phyloP scores from a whole-genome alignment of 2,113 vertebrate genomes.

The Ptilorrhoa leucosticta region DNA sequence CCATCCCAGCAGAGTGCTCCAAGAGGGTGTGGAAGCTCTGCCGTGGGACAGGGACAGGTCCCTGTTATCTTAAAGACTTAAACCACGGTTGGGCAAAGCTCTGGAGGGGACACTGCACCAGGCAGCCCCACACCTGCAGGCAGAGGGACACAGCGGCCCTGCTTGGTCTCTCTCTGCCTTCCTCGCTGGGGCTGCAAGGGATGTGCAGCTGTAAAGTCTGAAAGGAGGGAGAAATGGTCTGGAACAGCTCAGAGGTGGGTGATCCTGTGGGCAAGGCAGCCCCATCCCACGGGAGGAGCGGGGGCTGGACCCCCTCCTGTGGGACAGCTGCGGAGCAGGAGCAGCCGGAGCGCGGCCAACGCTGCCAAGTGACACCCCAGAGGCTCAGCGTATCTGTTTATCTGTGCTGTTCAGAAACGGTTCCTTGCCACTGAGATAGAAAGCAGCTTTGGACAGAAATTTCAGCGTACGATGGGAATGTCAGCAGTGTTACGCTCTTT shows the following conservation, averaged over 20 bases:
- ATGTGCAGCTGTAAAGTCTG: neutral
- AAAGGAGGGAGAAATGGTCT: neutral
- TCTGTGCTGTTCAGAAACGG: neutral
- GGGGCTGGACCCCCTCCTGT: neutral
- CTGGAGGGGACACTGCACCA: neutral
- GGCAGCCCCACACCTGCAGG: neutral
- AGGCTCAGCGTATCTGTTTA: neutral
- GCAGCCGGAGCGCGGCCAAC: neutral
- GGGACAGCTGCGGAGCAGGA: neutral
- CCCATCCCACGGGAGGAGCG: accelerated
- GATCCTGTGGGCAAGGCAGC: neutral
- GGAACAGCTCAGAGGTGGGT: neutral
- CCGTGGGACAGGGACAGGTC: neutral
- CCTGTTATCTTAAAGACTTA: too few relatives aligned
- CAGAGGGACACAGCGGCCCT: accelerated
- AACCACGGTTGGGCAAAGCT: neutral
- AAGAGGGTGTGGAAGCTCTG: neutral
- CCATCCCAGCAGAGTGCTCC: neutral
- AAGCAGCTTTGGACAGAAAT: slow-evolving; percentile 53
- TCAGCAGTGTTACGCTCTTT: slow-evolving; percentile 32
- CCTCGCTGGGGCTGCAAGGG: neutral
- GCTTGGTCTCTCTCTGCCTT: neutral
- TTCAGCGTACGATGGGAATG: slow-evolving; percentile 13
- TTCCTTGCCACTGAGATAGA: slow-evolving; percentile 25
- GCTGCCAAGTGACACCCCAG: neutral